A percentile compares a stretch with the other conserved stretches of the same genome.
Evolutionary conservation across 2,888 invertebrate species (phyloP).

Genomic region (Amphiduros pacificus): DNA sequence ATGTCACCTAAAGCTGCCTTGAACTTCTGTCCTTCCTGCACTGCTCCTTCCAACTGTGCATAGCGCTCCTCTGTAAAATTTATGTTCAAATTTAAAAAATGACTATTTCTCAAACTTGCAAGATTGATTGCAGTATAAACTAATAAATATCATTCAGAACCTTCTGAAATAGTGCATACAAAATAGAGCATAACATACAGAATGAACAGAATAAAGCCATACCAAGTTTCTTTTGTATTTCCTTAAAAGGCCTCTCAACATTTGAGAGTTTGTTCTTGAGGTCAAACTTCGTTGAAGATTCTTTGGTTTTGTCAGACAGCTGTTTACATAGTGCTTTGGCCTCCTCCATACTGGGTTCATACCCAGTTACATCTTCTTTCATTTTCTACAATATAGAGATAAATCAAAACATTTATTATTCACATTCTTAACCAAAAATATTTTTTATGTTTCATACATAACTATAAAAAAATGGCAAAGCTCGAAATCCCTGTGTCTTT

Average conservation of each 20-base stretch:
- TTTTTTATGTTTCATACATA: too few species aligned
- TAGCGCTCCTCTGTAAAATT: constrained; percentile 62
- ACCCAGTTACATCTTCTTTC: constrained; percentile 20
- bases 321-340: constrained; percentile 72
- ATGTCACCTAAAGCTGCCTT: constrained; percentile 86
- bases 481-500: too few species aligned
- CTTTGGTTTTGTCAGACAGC: constrained; percentile 82
- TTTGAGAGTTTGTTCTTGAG: constrained; percentile 84
- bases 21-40: constrained; percentile 84
- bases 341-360: constrained; percentile 33
- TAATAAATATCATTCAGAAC: not conserved
- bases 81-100: too few species aligned
- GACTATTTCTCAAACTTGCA: too few species aligned
- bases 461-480: too few species aligned
- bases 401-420: not conserved
- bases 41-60: constrained; percentile 84
- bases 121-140: too few species aligned
- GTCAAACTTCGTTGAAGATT: constrained; percentile 87
- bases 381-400: constrained; percentile 12
- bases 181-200: not conserved
- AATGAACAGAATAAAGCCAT: too few species aligned
- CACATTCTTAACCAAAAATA: not conserved
- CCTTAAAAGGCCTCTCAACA: constrained; percentile 84
- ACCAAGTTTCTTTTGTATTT: constrained; percentile 68
- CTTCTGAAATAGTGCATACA: not conserved